These are phyloP conservation scores for Noctua comes DNA, from an alignment of 2,888 invertebrate genomes.

Conservation along the genomic window DNA sequence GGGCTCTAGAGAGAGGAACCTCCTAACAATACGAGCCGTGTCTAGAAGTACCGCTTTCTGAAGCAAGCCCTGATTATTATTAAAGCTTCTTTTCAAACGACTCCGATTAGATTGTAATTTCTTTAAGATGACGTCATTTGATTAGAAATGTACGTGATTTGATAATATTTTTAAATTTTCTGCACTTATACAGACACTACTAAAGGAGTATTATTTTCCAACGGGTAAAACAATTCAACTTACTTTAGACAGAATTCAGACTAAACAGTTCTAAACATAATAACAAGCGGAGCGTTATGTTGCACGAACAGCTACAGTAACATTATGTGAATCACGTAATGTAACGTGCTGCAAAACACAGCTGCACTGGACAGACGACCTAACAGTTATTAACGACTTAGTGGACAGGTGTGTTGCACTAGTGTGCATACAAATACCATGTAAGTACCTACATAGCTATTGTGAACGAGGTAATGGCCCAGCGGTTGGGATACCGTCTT, in stretches of 20 bases:
- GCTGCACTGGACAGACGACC: constrained; percentile 32
- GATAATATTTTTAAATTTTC: neutral
- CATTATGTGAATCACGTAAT: constrained; percentile 57
- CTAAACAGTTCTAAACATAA: neutral
- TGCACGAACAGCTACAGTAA: constrained; percentile 23
- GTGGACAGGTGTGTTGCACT: constrained; percentile 30
- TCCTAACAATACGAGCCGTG: too few relatives aligned
- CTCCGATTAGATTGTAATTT: neutral
- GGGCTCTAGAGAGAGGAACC: too few relatives aligned
- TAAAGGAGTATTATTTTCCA: too few relatives aligned
- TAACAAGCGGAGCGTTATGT: constrained; percentile 21
- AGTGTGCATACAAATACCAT: constrained; percentile 43
- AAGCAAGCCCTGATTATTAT: too few relatives aligned
- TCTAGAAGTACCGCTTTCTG: too few relatives aligned
- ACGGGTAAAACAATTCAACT: neutral
- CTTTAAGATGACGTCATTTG: neutral
- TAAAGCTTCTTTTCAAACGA: too few relatives aligned
- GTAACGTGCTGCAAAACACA: constrained; percentile 47
- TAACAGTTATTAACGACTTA: constrained; percentile 58
- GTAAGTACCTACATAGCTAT: neutral
- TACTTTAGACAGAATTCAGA: neutral
- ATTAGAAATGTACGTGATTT: neutral
- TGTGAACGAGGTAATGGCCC: neutral
- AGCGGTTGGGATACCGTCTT: neutral
- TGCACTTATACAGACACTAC: too few relatives aligned